Percentiles rank a stretch among this genome's conserved stretches.
Evolutionary conservation across 2,888 invertebrate species (phyloP).

Genomic region (Drosophila stalkeri): DNA sequence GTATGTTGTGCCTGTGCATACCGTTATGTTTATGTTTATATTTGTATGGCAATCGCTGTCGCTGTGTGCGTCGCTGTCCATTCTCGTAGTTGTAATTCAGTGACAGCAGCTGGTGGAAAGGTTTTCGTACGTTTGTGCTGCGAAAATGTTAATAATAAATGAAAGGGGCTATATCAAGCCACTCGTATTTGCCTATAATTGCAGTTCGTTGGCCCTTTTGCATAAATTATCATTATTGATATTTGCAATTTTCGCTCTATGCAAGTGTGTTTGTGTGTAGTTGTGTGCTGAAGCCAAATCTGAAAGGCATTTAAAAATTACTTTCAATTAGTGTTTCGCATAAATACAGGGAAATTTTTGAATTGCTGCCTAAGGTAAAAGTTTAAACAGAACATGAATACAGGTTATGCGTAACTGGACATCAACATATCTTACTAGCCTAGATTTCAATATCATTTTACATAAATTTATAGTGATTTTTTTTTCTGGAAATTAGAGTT

Average conservation of each 20-base stretch:
- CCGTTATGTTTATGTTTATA: slow-evolving; percentile 12
- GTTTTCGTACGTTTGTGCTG: slow-evolving; percentile 26
- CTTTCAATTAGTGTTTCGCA: not conserved
- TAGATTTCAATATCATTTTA: not conserved
- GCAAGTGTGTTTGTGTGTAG: not conserved
- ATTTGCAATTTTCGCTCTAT: slow-evolving; percentile 16
- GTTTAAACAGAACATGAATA: not conserved
- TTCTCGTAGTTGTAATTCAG: slow-evolving; percentile 34
- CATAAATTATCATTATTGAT: slow-evolving; percentile 62
- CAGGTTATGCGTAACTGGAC: not conserved
- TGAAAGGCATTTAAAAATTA: not conserved
- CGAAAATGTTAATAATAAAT: slow-evolving; percentile 63
- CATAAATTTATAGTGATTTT: not conserved
- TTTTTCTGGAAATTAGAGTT: too few relatives aligned
- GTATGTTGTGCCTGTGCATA: slow-evolving; percentile 11
- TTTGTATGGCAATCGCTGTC: not conserved
- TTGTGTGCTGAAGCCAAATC: slow-evolving; percentile 9
- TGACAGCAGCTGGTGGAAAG: slow-evolving; percentile 30
- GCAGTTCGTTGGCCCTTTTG: slow-evolving; percentile 67
- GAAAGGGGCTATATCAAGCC: slow-evolving; percentile 18
- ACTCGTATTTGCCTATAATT: slow-evolving; percentile 33
- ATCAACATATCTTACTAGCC: too few relatives aligned
- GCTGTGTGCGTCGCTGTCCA: slow-evolving; percentile 6
- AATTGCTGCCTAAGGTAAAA: not conserved
- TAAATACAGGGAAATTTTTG: not conserved